Percentiles rank a stretch among this genome's conserved stretches.
Conservation (phyloP, 2,888 invertebrate genomes). For the Drosophila nigricruria region DNA sequence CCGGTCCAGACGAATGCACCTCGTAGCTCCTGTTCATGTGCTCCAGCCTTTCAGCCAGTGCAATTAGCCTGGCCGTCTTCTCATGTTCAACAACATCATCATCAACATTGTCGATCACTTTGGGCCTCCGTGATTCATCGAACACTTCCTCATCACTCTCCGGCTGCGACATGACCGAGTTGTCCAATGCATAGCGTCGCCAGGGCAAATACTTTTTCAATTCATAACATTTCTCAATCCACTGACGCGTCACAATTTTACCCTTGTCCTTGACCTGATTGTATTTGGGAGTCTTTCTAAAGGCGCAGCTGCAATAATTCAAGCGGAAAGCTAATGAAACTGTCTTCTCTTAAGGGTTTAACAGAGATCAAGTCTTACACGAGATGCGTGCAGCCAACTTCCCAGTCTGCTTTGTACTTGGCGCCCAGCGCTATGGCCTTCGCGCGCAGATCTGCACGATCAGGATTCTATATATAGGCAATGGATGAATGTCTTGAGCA, state of each 20-base stretch:
- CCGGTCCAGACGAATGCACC: slow-evolving; percentile 70
- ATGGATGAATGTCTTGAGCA: neutral
- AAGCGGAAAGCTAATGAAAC: neutral
- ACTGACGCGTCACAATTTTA: slow-evolving; percentile 89
- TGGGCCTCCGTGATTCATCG: slow-evolving; percentile 69
- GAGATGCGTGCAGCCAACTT: slow-evolving; percentile 91
- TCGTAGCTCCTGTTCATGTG: slow-evolving; percentile 3
- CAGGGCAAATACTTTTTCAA: slow-evolving; percentile 86
- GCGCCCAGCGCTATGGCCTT: slow-evolving; percentile 92
- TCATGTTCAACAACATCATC: neutral
- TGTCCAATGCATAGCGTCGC: slow-evolving; percentile 83
- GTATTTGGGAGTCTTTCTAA: slow-evolving; percentile 95
- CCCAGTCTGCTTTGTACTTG: slow-evolving; percentile 91
- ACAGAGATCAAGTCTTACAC: slow-evolving; percentile 88
- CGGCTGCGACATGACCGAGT: slow-evolving; percentile 59
- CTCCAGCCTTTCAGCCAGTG: neutral
- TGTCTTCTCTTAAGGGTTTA: too few species aligned
- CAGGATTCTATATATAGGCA: slow-evolving; percentile 89
- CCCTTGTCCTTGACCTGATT: slow-evolving; percentile 89
- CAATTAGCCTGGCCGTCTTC: neutral
- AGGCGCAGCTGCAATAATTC: slow-evolving; percentile 90
- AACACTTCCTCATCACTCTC: slow-evolving; percentile 84
- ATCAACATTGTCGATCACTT: slow-evolving; percentile 10
- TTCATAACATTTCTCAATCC: slow-evolving; percentile 89
- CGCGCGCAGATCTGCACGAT: slow-evolving; percentile 88